These are phyloP conservation scores for Nephrotoma guestfalica DNA, from an alignment of 2,888 invertebrate species.

Conservation along the genomic window DNA sequence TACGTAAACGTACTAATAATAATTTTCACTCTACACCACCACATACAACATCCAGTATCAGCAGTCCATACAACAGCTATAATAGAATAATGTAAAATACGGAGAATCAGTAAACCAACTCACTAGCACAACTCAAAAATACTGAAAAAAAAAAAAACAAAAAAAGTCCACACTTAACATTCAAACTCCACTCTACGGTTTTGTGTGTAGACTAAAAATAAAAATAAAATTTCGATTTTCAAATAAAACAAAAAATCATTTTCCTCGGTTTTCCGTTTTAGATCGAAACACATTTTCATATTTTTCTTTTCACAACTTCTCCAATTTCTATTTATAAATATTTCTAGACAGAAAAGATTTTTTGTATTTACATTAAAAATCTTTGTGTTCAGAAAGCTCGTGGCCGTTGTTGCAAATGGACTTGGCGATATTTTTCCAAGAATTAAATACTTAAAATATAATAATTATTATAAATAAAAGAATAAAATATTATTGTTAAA, in stretches of 20 bases:
- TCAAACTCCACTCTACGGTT: neutral
- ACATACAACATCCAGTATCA: neutral
- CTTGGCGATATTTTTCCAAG: neutral
- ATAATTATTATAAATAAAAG: neutral
- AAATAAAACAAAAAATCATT: neutral
- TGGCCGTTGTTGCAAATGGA: neutral
- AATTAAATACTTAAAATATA: neutral
- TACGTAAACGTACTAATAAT: neutral
- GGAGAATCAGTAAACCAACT: neutral
- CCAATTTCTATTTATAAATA: neutral
- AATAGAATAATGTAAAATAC: neutral
- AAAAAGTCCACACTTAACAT: neutral
- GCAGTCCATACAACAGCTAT: too few species aligned
- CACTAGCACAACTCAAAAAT: neutral
- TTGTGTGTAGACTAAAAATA: neutral
- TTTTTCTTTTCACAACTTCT: neutral
- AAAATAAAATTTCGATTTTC: neutral
- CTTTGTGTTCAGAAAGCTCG: neutral
- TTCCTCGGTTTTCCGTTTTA: neutral
- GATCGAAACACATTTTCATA: neutral
- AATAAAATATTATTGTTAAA: neutral
- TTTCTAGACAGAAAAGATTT: neutral
- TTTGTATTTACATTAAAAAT: neutral
- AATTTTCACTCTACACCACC: neutral
- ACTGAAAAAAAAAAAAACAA: too few species aligned